Base-by-base conservation (phyloP, 2,113 vertebrate genomes). In the Malaclemys terrapin region DNA sequence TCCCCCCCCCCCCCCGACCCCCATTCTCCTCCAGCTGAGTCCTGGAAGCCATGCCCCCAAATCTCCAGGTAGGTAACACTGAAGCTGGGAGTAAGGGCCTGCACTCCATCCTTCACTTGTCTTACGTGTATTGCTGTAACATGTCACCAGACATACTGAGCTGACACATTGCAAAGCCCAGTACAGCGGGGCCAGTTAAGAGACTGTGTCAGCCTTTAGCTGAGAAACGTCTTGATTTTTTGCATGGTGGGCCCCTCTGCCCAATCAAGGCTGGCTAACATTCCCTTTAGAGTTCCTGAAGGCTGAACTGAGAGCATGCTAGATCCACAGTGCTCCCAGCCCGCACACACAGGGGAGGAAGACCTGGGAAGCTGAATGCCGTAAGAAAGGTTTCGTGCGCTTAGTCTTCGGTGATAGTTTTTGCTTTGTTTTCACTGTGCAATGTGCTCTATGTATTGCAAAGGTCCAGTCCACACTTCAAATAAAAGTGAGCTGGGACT, bases 211-310 rank as follows among this genome's bases (percentile, higher is more conserved):
- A 50, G 10, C 31, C 47, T 54, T 7, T 84, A 76, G n/a, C 72
- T 62, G 35, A 85, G 50, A 88, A 52, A 13, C 5, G 19, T 10
- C 19, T 79, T 42, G 17, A 53, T 80, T 62, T 76, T 76, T 59
- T 50, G 57, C 4, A 8, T 22, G 59, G 22, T 65, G 9, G n/a
- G 31, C 42, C 35, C 52, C 84, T 38, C 11, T 38, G n/a, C n/a
- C 24, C 49, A 84, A 0, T 0, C 12, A 20, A 52, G 27, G 29
- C 62, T 42, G 7, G 80, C 25, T 4, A 35, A 0, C 1, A 9
- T 29, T 83, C 49, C 45, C 47, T 62, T 16, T 69, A 65, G 72
- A 87, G 72, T 31, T 0, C 1, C 27, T 53, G 47, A 56, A 79
- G 35, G 42, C 59, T n/a, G 10, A 75, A 56, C 29, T 20, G 22